Evolutionary conservation across 2,797 vertebrate species (phyloP), one percentile per base, ranked within the genome.

Genomic region (Caiman crocodilus): DNA sequence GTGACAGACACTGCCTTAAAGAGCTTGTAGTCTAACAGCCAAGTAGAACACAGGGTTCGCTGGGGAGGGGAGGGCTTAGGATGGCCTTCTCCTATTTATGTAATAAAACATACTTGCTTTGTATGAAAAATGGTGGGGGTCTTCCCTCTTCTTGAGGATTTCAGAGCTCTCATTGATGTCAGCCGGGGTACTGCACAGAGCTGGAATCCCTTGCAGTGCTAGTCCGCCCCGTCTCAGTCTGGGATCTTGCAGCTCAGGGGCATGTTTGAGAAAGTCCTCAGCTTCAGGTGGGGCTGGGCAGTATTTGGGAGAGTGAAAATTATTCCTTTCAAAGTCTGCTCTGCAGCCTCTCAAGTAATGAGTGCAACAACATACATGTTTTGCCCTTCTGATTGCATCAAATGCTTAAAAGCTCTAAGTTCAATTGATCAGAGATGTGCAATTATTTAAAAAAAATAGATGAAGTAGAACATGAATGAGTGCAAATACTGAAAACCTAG

Each of bases 41-140:
- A 65, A 94, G 93, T 83, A 94, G 92, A 95, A 96, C 92, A 94
- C 94, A 96, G 95, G 94, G 96, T 97, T 93, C 12, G 0, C 84
- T 95, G 95, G 85, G 95, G 95, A 85, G 82, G 95, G 93, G 89
- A 76, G 94, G 85, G 94, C 87, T 93, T 95, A 90, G 94, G 92
- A 94, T 86, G 87, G 91, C 84, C 92, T 97, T 94, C 89, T 94
- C 42, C 42, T 84, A 92, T 93, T 96, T 89, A 96, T 94, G 94
- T 83, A 89, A 95, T 35, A 79, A 4, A 16, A 0, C 76, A 84
- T 94, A 93, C 71, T 90, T 90, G 75, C 92, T 89, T 94, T 94
- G 94, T 93, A 96, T 93, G 93, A 96, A 95, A 94, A 90, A 81
- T 91, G 61, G 3, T 2, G 42, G 60, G 81, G 92, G 69, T 56